Evolutionary conservation across 2,888 invertebrate genomes (phyloP).

Genomic region (Archips crataeganus): DNA sequence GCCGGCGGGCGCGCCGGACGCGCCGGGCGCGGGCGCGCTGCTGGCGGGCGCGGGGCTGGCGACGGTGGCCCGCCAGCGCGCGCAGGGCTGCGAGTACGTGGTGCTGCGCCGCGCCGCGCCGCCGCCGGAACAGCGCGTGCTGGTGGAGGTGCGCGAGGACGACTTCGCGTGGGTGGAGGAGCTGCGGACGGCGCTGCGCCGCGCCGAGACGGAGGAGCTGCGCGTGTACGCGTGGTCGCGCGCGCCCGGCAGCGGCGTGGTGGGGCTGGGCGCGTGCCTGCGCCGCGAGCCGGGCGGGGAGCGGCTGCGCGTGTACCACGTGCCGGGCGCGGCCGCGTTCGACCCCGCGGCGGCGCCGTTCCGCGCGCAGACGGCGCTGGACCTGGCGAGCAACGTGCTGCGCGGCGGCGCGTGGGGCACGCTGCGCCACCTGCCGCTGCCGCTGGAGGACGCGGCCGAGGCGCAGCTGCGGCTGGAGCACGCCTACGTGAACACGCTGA

Average conservation of each 20-base stretch:
- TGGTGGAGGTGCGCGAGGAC: slow-evolving; percentile 89
- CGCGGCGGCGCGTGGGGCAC: slow-evolving; percentile 94
- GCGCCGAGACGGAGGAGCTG: slow-evolving; percentile 85
- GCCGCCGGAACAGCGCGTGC: slow-evolving; percentile 64
- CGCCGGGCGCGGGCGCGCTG: slow-evolving; percentile 65
- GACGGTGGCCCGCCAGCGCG: slow-evolving; percentile 82
- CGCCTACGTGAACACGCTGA: slow-evolving; percentile 97
- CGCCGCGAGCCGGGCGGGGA: slow-evolving; percentile 94
- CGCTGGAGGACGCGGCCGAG: slow-evolving; percentile 79
- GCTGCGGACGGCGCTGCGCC: slow-evolving; percentile 91
- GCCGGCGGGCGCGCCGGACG: slow-evolving; percentile 75
- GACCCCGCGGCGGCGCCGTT: slow-evolving; percentile 85
- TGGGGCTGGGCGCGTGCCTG: slow-evolving; percentile 96
- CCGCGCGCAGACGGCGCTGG: slow-evolving; percentile 88
- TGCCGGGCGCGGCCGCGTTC: slow-evolving; percentile 89
- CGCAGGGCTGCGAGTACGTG: slow-evolving; percentile 88
- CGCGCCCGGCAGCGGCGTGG: slow-evolving; percentile 90
- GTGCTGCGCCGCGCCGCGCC: slow-evolving; percentile 87
- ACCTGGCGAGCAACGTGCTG: slow-evolving; percentile 94
- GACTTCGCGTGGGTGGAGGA: slow-evolving; percentile 92
- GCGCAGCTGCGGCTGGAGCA: slow-evolving; percentile 90
- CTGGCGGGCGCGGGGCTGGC: slow-evolving; percentile 63
- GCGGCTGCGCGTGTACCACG: slow-evolving; percentile 90
- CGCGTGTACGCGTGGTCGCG: slow-evolving; percentile 90
- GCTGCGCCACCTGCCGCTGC: slow-evolving; percentile 92